These are phyloP conservation scores for Bombyx mandarina DNA, from an alignment of 1,140 invertebrate species.

Conservation along the genomic window DNA sequence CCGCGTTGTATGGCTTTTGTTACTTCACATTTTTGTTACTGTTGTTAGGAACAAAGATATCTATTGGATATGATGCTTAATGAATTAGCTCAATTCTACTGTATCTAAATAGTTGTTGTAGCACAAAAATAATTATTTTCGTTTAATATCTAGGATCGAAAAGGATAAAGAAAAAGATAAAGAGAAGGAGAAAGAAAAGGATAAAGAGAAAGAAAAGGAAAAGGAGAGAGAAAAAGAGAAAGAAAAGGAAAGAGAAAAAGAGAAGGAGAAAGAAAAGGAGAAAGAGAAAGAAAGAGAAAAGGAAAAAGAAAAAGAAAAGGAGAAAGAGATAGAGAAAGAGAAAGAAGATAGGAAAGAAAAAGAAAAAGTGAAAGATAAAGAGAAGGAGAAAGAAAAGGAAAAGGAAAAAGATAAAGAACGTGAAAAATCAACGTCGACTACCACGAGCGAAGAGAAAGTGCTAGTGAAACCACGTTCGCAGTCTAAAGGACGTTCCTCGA, in stretches of 20 bases:
- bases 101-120: too few species aligned
- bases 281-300: slow-evolving; percentile 54
- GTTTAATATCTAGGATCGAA: slow-evolving; percentile 1
- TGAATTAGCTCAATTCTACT: too few species aligned
- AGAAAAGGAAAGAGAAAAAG: slow-evolving; percentile 37
- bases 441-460: slow-evolving; percentile 44
- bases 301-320: slow-evolving; percentile 36
- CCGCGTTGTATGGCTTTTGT: too few species aligned
- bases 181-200: slow-evolving; percentile 25
- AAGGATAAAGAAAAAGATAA: slow-evolving; percentile 20
- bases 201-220: slow-evolving; percentile 33
- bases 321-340: slow-evolving; percentile 30
- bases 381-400: slow-evolving; percentile 31
- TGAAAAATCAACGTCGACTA: slow-evolving; percentile 29
- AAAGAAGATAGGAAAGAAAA: slow-evolving; percentile 25
- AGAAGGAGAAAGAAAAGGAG: slow-evolving; percentile 37
- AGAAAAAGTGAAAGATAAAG: slow-evolving; percentile 28
- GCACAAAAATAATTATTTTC: too few species aligned
- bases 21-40: too few species aligned
- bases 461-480: slow-evolving; percentile 45
- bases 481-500: slow-evolving; percentile 42
- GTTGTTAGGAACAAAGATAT: too few species aligned
- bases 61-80: too few species aligned
- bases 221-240: slow-evolving; percentile 56
- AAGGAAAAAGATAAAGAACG: slow-evolving; percentile 35